Evolutionary conservation across 64 coral and sea anemone genomes (phyloP).

Genomic region (Montipora sp.): DNA sequence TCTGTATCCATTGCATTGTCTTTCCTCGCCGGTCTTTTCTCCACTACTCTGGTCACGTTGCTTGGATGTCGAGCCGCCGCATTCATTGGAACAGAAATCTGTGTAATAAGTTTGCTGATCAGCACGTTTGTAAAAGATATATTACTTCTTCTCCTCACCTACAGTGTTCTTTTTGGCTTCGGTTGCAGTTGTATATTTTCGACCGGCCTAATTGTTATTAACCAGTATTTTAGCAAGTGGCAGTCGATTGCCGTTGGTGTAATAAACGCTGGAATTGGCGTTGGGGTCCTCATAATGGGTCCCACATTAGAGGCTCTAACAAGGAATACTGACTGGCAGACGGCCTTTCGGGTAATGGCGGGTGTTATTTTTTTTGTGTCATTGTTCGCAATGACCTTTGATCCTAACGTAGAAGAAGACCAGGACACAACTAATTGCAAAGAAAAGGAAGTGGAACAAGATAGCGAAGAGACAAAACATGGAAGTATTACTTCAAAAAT

Average conservation of each 20-base stretch:
- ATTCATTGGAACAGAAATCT: constrained; percentile 44
- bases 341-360: constrained; percentile 44
- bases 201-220: constrained; percentile 33
- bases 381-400: constrained; percentile 32
- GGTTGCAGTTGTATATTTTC: constrained; percentile 61
- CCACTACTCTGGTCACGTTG: constrained; percentile 23
- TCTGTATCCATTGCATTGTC: constrained; percentile 43
- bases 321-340: constrained; percentile 43
- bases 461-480: too few relatives aligned
- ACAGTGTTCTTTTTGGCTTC: constrained; percentile 41
- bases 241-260: constrained; percentile 53
- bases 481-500: not conserved
- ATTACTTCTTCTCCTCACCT: constrained; percentile 36
- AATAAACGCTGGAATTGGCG: constrained; percentile 22
- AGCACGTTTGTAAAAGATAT: constrained; percentile 56
- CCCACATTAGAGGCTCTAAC: constrained; percentile 28
- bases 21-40: constrained; percentile 34
- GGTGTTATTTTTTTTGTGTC: constrained; percentile 23
- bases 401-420: constrained; percentile 9
- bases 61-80: constrained; percentile 64
- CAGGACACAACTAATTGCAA: not conserved
- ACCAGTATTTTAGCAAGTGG: constrained; percentile 50
- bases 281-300: constrained; percentile 54
- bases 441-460: not conserved
- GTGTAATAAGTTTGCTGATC: constrained; percentile 3